These are phyloP conservation scores for Hymenopus coronatus DNA, from an alignment of 2,888 invertebrate species.

Conservation along the genomic window DNA sequence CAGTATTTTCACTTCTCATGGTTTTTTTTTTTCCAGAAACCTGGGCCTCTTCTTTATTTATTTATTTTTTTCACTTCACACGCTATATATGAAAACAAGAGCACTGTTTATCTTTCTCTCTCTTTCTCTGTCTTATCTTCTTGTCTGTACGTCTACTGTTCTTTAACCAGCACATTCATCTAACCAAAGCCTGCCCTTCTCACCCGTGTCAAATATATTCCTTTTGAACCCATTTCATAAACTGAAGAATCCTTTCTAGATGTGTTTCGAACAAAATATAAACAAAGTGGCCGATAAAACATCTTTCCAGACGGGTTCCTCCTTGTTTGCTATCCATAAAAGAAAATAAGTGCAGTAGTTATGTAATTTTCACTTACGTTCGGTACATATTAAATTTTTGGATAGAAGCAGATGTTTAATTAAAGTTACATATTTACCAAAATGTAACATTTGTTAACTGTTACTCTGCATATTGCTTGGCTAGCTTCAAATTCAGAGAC, in stretches of 20 bases:
- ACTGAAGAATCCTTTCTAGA: background rate
- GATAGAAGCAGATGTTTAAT: no score
- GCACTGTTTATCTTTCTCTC: conserved; percentile 11
- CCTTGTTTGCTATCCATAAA: background rate
- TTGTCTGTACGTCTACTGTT: background rate
- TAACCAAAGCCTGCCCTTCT: background rate
- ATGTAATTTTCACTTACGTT: no score
- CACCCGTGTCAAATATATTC: background rate
- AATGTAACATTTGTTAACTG: no score
- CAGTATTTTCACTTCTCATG: conserved; percentile 47
- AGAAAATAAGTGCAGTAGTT: no score
- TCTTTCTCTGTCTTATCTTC: background rate
- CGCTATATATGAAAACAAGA: background rate
- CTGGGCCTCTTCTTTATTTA: conserved; percentile 27
- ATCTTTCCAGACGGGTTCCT: background rate
- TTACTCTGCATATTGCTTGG: no score
- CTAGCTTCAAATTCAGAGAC: no score
- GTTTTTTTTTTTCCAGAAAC: conserved; percentile 16
- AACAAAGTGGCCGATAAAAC: background rate
- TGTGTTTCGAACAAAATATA: background rate
- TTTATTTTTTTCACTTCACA: conserved; percentile 21
- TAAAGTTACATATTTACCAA: no score
- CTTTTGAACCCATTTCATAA: background rate
- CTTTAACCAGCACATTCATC: background rate
- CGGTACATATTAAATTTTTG: no score